phyloP scores from a whole-genome alignment of 2,113 vertebrate species.

The Notothenia coriiceps region DNA sequence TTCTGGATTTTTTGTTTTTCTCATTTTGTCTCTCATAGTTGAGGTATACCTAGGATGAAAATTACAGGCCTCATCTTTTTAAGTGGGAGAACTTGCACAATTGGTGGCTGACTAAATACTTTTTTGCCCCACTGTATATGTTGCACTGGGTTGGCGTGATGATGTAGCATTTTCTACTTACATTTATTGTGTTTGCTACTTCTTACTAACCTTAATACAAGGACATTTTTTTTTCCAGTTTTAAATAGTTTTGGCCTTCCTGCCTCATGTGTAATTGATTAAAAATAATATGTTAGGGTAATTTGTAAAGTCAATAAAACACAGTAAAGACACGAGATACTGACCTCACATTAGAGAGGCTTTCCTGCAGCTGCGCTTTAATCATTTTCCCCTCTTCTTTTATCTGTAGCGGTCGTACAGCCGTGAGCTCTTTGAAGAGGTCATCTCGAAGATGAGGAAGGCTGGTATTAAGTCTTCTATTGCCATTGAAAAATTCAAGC shows the following conservation, averaged over 20 bases:
- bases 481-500: constrained; percentile 98
- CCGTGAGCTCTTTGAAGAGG: constrained; percentile 97
- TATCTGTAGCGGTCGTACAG: constrained; percentile 93
- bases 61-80: too few species aligned
- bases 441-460: constrained; percentile 98
- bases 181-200: background rate
- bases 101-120: too few species aligned
- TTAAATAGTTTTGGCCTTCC: too few species aligned
- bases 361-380: background rate
- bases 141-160: background rate
- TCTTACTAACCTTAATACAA: too few species aligned
- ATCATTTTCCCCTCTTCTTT: background rate
- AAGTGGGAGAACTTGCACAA: too few species aligned
- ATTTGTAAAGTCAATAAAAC: accelerated
- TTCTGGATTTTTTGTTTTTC: too few species aligned
- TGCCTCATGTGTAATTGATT: background rate
- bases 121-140: background rate
- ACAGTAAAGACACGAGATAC: background rate
- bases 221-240: too few species aligned
- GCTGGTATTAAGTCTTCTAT: constrained; percentile 99
- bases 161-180: background rate
- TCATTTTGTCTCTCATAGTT: too few species aligned
- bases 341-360: background rate
- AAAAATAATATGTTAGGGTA: background rate
- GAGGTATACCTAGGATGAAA: too few species aligned